Conservation (phyloP, 1,140 invertebrate genomes). For the Calliphora vicina region DNA sequence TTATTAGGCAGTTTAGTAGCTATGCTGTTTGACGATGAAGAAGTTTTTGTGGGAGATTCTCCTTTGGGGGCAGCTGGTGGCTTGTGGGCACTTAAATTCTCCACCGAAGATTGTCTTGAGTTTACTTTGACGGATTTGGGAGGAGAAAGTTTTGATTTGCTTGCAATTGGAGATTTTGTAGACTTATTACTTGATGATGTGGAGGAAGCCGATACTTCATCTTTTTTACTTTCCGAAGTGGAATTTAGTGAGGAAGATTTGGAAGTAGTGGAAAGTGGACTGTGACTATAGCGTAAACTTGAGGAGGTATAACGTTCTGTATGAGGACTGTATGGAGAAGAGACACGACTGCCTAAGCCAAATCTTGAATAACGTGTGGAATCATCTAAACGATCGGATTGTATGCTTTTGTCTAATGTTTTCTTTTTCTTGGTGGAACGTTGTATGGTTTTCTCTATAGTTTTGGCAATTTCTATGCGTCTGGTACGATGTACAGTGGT, state of each 20-base stretch:
- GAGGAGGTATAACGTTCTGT: constrained; percentile 66
- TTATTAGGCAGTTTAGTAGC: constrained; percentile 70
- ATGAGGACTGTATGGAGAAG: constrained; percentile 71
- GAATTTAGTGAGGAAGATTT: constrained; percentile 20
- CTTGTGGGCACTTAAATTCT: constrained; percentile 50
- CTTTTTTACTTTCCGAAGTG: constrained; percentile 34
- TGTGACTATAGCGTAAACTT: constrained; percentile 56
- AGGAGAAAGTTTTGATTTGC: constrained; percentile 57
- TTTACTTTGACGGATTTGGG: constrained; percentile 52
- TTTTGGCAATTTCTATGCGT: constrained; percentile 75
- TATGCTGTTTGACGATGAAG: constrained; percentile 54
- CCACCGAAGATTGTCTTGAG: constrained; percentile 55
- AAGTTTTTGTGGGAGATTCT: constrained; percentile 62
- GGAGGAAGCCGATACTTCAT: constrained; percentile 15
- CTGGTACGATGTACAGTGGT: constrained; percentile 69
- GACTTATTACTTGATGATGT: not conserved
- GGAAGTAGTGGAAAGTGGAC: constrained; percentile 41
- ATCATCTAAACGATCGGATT: constrained; percentile 74
- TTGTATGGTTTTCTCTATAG: constrained; percentile 72
- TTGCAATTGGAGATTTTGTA: constrained; percentile 32
- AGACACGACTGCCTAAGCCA: constrained; percentile 67
- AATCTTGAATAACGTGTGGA: constrained; percentile 70
- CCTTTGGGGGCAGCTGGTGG: constrained; percentile 68
- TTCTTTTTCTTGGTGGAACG: constrained; percentile 66
- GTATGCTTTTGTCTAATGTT: constrained; percentile 72